Evolutionary conservation across 2,888 invertebrate genomes (phyloP), one percentile per base, ranked within the genome.

Genomic region (Saturnia pavonia): DNA sequence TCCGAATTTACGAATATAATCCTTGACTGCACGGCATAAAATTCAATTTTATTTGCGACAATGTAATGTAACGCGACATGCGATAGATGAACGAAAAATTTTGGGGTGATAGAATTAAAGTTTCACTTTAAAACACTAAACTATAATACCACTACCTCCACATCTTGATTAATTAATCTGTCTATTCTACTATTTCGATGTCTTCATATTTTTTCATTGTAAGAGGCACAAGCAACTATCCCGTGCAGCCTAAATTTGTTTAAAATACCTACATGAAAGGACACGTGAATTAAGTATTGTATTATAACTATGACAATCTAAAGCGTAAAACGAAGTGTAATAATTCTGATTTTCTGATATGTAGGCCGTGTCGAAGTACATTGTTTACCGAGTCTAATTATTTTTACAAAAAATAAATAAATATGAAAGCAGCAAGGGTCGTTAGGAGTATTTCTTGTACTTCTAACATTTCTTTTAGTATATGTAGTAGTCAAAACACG

Each of bases 381-480:
- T 57, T 57, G 57, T 27, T 57, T 57, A 57, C 25, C 1, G 25
- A 57, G 57, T 57, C 14, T 57, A 57, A 25, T 57, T 57, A 19
- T 14, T 12, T 25, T 27, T 14, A 25, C 22, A 14, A 14, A 25
- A 25, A 25, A 25, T 14, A 14, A 25, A 57, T 71, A 51, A 87
- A 82, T 70, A 92, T 92, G 92, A 92, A 86, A 82, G 85, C 85
- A 78, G 82, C 82, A 67, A 84, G 85, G 70, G 79, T 83, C 71
- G 72, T 87, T 40, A 86, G 77, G 74, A 85, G 83, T 74, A 80
- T 85, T 77, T 79, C 77, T 79, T 74, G 77, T 70, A 76, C 81
- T 71, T 75, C 83, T 68, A 63, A 80, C 67, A 72, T 72, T 73
- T 86, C 77, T 78, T 76, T 80, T 27, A 82, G 77, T 77, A 73